These are phyloP conservation scores for Tringa solitaria DNA, from an alignment of 2,113 vertebrate genomes.

Conservation along the genomic window DNA sequence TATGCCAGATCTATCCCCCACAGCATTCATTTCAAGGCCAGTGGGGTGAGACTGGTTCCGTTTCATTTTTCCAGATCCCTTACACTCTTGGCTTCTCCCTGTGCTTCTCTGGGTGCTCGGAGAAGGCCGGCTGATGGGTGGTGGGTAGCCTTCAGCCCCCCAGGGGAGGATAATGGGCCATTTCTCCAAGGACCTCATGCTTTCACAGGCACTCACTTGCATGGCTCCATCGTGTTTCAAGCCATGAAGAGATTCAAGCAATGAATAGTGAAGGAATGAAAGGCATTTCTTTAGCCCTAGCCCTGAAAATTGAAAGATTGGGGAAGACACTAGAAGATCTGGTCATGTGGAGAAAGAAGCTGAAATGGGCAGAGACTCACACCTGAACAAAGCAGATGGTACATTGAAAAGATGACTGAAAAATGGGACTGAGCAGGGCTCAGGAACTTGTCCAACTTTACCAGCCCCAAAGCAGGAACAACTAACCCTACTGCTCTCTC, in stretches of 20 bases:
- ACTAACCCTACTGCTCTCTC: neutral
- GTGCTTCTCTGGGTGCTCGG: accelerated
- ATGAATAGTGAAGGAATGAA: neutral
- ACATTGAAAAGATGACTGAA: neutral
- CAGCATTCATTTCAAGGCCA: accelerated
- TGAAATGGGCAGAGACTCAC: neutral
- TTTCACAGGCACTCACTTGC: neutral
- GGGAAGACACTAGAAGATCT: neutral
- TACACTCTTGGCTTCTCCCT: neutral
- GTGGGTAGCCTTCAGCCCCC: neutral
- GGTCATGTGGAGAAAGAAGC: neutral
- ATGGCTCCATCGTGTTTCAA: neutral
- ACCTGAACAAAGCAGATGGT: neutral
- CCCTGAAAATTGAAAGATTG: neutral
- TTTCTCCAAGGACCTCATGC: neutral
- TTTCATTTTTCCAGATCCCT: neutral
- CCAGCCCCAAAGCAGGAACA: neutral
- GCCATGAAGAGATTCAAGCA: neutral
- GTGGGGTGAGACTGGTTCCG: neutral
- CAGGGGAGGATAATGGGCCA: neutral
- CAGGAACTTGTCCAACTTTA: neutral
- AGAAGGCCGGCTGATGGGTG: neutral
- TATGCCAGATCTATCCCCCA: neutral
- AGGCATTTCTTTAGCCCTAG: neutral
- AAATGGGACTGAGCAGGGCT: neutral